Evolutionary conservation across 2,888 invertebrate genomes (phyloP).

Genomic region (Hyalella azteca): DNA sequence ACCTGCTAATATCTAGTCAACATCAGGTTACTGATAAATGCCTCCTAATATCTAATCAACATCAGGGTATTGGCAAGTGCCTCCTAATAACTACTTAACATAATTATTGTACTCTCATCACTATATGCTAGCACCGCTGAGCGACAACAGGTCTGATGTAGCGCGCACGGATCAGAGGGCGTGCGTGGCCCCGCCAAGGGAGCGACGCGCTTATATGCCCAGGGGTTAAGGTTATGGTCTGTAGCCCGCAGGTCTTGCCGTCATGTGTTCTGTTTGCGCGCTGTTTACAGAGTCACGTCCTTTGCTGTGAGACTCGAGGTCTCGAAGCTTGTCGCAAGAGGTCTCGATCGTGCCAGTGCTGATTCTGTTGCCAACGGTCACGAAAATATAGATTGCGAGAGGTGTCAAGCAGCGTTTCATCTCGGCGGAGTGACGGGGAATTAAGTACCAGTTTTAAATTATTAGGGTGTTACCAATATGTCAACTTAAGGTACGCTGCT

Average conservation of each 20-base stretch:
- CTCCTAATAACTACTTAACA: too few relatives aligned
- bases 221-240: not conserved
- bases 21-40: too few relatives aligned
- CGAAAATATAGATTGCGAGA: too few relatives aligned
- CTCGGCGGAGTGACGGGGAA: too few relatives aligned
- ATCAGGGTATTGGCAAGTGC: too few relatives aligned
- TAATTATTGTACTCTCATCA: too few relatives aligned
- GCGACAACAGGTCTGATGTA: conserved; percentile 6
- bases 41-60: too few relatives aligned
- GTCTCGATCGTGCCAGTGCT: not conserved
- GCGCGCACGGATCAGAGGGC: not conserved
- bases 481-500: conserved; percentile 10
- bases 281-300: conserved; percentile 25
- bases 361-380: too few relatives aligned
- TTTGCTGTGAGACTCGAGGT: not conserved
- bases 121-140: too few relatives aligned
- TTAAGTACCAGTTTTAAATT: not conserved
- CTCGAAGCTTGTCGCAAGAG: not conserved
- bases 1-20: too few relatives aligned
- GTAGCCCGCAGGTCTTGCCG: conserved; percentile 11
- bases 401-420: too few relatives aligned
- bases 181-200: conserved; percentile 15
- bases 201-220: not conserved
- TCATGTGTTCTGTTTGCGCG: not conserved
- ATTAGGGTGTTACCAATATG: conserved; percentile 26